phyloP scores from a whole-genome alignment of 2,888 invertebrate genomes.

The Polymixis flavicincta region DNA sequence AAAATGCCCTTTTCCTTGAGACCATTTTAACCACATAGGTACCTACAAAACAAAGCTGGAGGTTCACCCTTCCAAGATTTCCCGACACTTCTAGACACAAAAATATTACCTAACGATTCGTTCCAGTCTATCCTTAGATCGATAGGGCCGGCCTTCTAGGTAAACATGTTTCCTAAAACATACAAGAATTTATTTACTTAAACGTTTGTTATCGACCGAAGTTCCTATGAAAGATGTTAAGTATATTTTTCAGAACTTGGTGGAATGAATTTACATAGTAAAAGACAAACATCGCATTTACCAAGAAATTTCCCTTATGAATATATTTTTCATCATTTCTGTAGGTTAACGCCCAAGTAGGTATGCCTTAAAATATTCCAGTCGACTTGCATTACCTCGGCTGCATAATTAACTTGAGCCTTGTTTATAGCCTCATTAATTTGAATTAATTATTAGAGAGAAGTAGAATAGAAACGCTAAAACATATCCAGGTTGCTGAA shows the following conservation, averaged over 20 bases:
- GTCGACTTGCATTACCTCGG: constrained; percentile 62
- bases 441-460: constrained; percentile 49
- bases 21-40: not conserved
- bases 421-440: constrained; percentile 68
- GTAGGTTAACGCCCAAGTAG: constrained; percentile 35
- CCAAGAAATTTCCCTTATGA: constrained; percentile 38
- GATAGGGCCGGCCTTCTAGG: constrained; percentile 22
- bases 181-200: constrained; percentile 28
- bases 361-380: constrained; percentile 62
- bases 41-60: not conserved
- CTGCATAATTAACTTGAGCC: constrained; percentile 66
- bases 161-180: constrained; percentile 42
- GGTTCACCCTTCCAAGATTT: constrained; percentile 15
- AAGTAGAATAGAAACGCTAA: constrained; percentile 33
- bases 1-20: not conserved
- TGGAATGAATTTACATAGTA: constrained; percentile 30
- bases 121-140: constrained; percentile 36
- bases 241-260: constrained; percentile 22
- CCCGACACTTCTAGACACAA: constrained; percentile 3
- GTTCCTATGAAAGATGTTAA: constrained; percentile 30
- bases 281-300: constrained; percentile 27
- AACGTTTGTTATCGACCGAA: constrained; percentile 27
- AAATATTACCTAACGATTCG: constrained; percentile 12
- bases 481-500: constrained; percentile 16
- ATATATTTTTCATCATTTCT: constrained; percentile 44